Evolutionary conservation across 35 echinoderm and acorn worm species (phyloP).

Genomic region (Diadema setosum): DNA sequence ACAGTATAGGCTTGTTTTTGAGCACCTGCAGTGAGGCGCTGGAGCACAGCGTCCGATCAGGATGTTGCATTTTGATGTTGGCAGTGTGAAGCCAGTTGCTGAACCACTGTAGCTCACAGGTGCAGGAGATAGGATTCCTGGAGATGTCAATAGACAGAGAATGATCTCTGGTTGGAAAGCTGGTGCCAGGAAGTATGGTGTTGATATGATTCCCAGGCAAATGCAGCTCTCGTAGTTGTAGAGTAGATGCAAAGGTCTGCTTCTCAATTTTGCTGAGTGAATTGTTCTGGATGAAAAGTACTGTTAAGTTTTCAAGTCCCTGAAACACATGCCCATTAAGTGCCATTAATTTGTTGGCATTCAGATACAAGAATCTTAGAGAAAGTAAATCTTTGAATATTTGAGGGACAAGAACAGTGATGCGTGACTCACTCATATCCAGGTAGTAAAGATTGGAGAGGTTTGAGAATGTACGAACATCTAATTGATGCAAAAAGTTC

Average conservation of each 20-base stretch:
- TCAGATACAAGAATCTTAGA: neutral
- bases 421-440: neutral
- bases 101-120: neutral
- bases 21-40: neutral
- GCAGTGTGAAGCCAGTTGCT: neutral
- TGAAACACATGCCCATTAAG: neutral
- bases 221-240: neutral
- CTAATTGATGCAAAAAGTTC: neutral
- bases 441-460: neutral
- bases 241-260: neutral
- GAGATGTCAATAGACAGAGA: neutral
- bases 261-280: neutral
- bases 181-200: neutral
- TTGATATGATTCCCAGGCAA: neutral
- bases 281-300: neutral
- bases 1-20: neutral
- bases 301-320: neutral
- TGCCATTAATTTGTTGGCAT: neutral
- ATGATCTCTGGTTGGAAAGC: neutral
- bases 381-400: neutral
- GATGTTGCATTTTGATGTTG: neutral
- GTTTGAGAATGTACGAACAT: neutral
- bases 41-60: neutral
- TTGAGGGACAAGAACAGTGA: neutral
- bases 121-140: neutral